Percentiles rank a stretch among this genome's conserved stretches.
These are phyloP conservation scores for Lucilia cuprina DNA, from an alignment of 1,140 invertebrate genomes.

Conservation along the genomic window DNA sequence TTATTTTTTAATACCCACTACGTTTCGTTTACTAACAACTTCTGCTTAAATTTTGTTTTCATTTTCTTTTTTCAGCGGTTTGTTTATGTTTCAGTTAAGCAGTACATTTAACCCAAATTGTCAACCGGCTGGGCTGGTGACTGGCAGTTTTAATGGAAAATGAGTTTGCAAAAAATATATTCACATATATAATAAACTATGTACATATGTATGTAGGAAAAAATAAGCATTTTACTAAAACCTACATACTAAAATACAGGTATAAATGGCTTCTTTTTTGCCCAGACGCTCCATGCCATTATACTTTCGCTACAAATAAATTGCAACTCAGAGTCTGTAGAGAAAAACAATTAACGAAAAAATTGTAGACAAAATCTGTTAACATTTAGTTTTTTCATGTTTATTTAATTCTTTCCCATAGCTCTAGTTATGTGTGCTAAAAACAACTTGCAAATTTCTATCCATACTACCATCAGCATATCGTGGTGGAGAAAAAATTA, in stretches of 20 bases:
- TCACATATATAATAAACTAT: neutral
- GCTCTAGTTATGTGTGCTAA: neutral
- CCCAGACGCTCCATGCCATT: too few species aligned
- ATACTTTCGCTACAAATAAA: too few species aligned
- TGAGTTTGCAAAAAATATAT: neutral
- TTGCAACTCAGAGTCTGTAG: neutral
- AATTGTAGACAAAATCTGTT: neutral
- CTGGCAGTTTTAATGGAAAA: neutral
- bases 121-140: neutral
- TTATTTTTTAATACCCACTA: too few species aligned
- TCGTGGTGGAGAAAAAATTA: too few species aligned
- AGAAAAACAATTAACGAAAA: neutral
- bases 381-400: neutral
- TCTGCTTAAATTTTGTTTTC: neutral
- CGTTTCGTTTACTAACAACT: neutral
- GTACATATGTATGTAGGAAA: neutral
- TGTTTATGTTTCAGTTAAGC: neutral
- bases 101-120: slow-evolving; percentile 14
- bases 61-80: neutral
- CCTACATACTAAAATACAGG: neutral
- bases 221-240: neutral
- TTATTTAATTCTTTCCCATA: neutral
- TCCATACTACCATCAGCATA: too few species aligned
- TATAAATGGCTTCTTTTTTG: neutral
- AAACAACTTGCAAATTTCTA: neutral